Conservation (phyloP, 2,888 invertebrate species). For the Drosophila emarginata region DNA sequence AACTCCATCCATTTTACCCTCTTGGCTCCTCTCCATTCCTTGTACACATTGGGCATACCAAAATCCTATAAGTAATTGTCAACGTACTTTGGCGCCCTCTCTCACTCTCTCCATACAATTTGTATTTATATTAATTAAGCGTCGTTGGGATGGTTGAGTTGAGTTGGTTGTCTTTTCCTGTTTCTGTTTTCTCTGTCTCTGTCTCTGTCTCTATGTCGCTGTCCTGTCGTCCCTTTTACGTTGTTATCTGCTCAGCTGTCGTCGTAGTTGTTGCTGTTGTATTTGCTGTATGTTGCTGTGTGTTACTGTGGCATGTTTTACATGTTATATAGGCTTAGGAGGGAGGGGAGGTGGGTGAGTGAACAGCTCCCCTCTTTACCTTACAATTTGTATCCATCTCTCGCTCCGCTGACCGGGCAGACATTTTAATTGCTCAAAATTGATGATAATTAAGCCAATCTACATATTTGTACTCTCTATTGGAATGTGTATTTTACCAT, state of each 20-base stretch:
- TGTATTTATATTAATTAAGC: slow-evolving; percentile 75
- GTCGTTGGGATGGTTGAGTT: slow-evolving; percentile 56
- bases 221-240: slow-evolving; percentile 44
- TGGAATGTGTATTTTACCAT: slow-evolving; percentile 38
- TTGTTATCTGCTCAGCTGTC: slow-evolving; percentile 73
- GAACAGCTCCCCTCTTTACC: slow-evolving; percentile 18
- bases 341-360: not conserved
- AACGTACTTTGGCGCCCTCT: slow-evolving; percentile 57
- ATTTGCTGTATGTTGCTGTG: slow-evolving; percentile 37
- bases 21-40: slow-evolving; percentile 8
- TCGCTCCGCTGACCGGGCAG: slow-evolving; percentile 39
- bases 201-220: slow-evolving; percentile 47
- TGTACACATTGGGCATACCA: slow-evolving; percentile 54
- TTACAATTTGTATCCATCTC: not conserved
- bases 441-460: slow-evolving; percentile 78
- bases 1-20: slow-evolving; percentile 16
- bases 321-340: slow-evolving; percentile 66
- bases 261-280: slow-evolving; percentile 57
- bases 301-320: slow-evolving; percentile 64
- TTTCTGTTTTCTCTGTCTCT: slow-evolving; percentile 64
- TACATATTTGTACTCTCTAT: slow-evolving; percentile 68
- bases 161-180: slow-evolving; percentile 38
- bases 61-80: slow-evolving; percentile 77
- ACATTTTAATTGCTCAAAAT: slow-evolving; percentile 76
- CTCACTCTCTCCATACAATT: slow-evolving; percentile 33